Evolutionary conservation across 23 tunicate genomes (phyloP), one percentile per base, ranked within the genome.

Genomic region (Phallusia fumigata): DNA sequence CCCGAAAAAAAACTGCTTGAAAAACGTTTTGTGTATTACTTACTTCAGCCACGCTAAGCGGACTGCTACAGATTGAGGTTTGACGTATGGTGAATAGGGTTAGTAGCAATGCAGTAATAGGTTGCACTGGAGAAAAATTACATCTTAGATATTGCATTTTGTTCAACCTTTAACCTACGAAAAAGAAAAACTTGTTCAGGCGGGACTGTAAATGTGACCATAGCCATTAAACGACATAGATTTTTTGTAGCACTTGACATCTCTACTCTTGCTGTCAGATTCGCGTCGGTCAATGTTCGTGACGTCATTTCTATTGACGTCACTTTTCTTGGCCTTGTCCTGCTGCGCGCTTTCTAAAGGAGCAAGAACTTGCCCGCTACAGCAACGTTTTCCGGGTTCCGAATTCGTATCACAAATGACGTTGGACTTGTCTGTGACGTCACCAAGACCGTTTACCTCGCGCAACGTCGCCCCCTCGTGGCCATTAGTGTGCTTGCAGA

Each of bases 171-270:
- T 3, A 40, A 40, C 8, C 10, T 3, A 40, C 8, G 10, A 10
- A 5, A 40, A 10, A 5, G 10, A 40, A 40, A 40, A 5, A 40
- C 10, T 3, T 3, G 47, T 40, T 58, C 28, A 58, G 28, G 69
- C 69, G 3, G 69, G 69, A 58, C 69, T 58, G 28, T 21, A 58
- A 22, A 58, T 24, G 69, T 58, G 69, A 58, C 69, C 69, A 58
- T 21, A 58, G 28, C 69, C 69, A 58, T 58, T 8, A 58, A 58
- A 58, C 26, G 69, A 58, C 69, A 58, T 21, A 58, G 69, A 58
- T 13, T 58, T 58, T 24, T 58, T 58, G 5, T 21, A 21, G 69
- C 69, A 24, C 13, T 24, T 24, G 15, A 1, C 69, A 21, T 58
- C 69, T 16, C 28, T 13, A 21, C 28, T 13, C 26, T 21, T 24